Conservation (phyloP, 2,797 vertebrate species). For the Helarctos malayanus region DNA sequence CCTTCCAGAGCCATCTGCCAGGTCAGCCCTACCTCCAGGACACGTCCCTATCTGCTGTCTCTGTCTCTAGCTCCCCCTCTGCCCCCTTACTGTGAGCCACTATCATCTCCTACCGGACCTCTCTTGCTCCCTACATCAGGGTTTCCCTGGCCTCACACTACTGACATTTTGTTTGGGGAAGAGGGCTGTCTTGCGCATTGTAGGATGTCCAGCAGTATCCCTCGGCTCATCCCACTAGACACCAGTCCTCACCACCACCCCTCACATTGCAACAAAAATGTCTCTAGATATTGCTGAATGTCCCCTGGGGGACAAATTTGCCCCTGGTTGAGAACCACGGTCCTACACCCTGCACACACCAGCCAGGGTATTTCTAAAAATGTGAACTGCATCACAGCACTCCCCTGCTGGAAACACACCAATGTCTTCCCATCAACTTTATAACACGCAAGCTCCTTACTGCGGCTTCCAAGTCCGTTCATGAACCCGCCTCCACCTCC, state of each 20-base stretch:
- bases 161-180: background rate
- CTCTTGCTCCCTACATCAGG: background rate
- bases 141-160: background rate
- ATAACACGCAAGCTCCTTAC: background rate
- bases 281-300: background rate
- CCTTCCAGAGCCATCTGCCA: background rate
- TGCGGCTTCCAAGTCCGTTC: background rate
- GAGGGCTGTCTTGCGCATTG: background rate
- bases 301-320: background rate
- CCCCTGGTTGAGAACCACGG: background rate
- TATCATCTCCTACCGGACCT: background rate
- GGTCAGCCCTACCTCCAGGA: background rate
- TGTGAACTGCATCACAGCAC: background rate
- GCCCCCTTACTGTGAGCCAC: background rate
- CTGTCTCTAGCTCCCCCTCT: background rate
- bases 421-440: background rate
- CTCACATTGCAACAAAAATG: background rate
- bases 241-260: too few species aligned
- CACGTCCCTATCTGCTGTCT: background rate
- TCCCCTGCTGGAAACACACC: background rate
- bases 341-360: background rate
- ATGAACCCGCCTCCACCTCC: background rate
- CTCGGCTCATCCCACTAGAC: background rate
- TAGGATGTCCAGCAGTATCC: background rate
- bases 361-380: background rate